Percentiles rank a stretch among this genome's conserved stretches.
Conservation (phyloP, 2,797 vertebrate species). For the Neostethus bicornis region DNA sequence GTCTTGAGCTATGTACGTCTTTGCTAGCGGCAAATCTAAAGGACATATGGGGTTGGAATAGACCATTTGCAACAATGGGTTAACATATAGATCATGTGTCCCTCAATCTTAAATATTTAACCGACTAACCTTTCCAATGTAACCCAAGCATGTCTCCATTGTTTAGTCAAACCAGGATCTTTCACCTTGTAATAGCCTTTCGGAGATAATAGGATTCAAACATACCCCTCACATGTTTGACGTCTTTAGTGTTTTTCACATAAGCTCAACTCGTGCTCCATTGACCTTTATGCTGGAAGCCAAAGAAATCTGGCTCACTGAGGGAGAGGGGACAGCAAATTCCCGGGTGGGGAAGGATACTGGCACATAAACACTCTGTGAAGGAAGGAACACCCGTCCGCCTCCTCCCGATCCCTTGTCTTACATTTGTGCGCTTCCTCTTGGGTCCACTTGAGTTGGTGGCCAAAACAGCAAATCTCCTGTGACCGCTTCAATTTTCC, state of each 20-base stretch:
- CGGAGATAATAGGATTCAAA: slow-evolving; percentile 7
- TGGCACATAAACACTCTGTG: slow-evolving; percentile 47
- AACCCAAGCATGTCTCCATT: background rate
- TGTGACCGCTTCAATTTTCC: slow-evolving; percentile 44
- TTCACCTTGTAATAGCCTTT: background rate
- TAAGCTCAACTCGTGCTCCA: slow-evolving; percentile 32
- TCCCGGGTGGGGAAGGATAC: slow-evolving; percentile 41
- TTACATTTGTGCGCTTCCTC: slow-evolving; percentile 60
- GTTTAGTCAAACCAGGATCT: background rate
- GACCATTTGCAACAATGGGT: no score
- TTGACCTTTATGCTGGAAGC: slow-evolving; percentile 34
- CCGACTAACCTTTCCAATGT: background rate
- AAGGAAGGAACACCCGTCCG: slow-evolving; percentile 55
- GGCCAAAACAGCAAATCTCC: slow-evolving; percentile 46
- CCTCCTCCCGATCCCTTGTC: slow-evolving; percentile 49
- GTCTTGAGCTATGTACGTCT: no score
- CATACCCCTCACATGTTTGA: slow-evolving; percentile 13
- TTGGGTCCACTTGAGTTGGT: slow-evolving; percentile 48
- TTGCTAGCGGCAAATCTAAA: no score
- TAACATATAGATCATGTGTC: no score
- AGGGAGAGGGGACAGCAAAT: slow-evolving; percentile 16
- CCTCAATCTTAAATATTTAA: no score
- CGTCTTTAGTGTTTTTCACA: slow-evolving; percentile 21
- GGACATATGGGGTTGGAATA: no score
- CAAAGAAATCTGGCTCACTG: slow-evolving; percentile 44